Base-by-base conservation (phyloP, 1,140 invertebrate species). In the Brachionus rotundiformis region DNA sequence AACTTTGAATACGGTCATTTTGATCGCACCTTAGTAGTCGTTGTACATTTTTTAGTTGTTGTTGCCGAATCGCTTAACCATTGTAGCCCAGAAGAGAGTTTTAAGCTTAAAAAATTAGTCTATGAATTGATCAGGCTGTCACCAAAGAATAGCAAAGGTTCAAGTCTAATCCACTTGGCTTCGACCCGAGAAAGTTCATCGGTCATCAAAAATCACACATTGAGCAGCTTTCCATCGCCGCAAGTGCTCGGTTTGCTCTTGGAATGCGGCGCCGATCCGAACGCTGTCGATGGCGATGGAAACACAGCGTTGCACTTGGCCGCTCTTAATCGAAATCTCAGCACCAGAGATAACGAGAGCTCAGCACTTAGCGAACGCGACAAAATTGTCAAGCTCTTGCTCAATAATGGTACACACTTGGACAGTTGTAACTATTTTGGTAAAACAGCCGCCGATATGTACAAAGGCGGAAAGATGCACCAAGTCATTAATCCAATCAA, bases 241-340 rank as follows among this genome's bases (percentile, higher is more conserved):
- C 27, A 82, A 82, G 41, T 82, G 1, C 25, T 63, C 1, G n/a
- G 33, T 10, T 44, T 76, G 41, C 10, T 82, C 11, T 3, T 82
- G 13, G 59, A 82, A 29, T 75, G 49, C 41, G 71, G 68, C 4
- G 68, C 71, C 27, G 33, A 76, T 29, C 54, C 54, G 27, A 54
- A 76, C 44, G 68, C 31, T 19, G 4, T 65, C 4, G 71, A 68
- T 19, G 39, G 8, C 27, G 63, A 82, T 90, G 90, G 91, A 19
- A 95, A 95, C 86, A 94, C 93, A 10, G 91, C 93, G 1, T 88
- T 95, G 10, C 94, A 95, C 85, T 87, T 94, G n/a, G 90, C 91
- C 1, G 92, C 92, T 33, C 87, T 89, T 31, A 89, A 83, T 76
- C 84, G 44, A 90, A 90, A 13, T 89, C 95, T 11, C 90, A 93